phyloP scores from a whole-genome alignment of 2,888 invertebrate species.

The Trachelus iudaicus region DNA sequence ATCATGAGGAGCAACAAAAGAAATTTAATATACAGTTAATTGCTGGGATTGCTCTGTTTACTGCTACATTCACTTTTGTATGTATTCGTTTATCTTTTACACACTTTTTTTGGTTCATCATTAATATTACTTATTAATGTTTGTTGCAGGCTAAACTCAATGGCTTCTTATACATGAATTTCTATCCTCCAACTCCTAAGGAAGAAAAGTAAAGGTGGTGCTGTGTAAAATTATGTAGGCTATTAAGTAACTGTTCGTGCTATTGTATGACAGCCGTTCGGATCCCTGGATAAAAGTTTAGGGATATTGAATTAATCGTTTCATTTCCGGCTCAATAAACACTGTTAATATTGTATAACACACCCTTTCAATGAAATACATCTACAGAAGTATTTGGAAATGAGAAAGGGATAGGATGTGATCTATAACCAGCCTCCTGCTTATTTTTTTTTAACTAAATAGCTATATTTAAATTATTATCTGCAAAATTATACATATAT shows the following conservation, averaged over 20 bases:
- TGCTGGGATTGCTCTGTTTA: conserved; percentile 67
- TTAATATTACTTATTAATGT: neutral
- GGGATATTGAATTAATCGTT: neutral
- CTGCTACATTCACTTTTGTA: conserved; percentile 67
- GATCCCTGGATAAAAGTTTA: neutral
- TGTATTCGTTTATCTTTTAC: conserved; percentile 35
- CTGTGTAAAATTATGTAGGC: conserved; percentile 12
- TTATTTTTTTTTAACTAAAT: neutral
- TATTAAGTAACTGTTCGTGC: conserved; percentile 5
- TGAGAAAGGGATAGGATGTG: neutral
- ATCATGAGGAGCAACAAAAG: conserved; percentile 74
- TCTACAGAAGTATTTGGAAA: neutral
- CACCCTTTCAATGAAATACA: neutral
- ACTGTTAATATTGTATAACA: neutral
- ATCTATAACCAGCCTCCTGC: neutral
- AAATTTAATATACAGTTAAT: conserved; percentile 76
- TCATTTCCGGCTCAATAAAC: neutral
- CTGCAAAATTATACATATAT: neutral
- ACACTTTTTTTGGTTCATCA: neutral
- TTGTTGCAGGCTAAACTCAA: conserved; percentile 71
- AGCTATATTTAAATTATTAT: neutral
- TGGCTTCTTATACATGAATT: conserved; percentile 75
- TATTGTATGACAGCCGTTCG: neutral
- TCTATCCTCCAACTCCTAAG: conserved; percentile 68
- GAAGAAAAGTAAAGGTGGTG: neutral